Evolutionary conservation across 2,888 invertebrate genomes (phyloP), one percentile per base, ranked within the genome.

Genomic region (Acanthosoma haemorrhoidale): DNA sequence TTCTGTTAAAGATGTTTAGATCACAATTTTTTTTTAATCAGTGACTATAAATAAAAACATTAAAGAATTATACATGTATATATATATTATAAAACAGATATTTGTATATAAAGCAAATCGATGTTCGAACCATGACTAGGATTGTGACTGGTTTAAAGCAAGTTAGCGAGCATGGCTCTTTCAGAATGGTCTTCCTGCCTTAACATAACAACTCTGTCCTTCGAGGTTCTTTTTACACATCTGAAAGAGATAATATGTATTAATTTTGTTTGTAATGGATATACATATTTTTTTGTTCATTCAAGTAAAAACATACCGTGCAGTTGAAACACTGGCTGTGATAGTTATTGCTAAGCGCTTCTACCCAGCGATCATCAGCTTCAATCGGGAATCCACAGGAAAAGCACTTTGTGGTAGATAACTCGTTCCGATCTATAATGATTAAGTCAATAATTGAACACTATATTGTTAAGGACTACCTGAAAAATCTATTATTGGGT

Each of bases 321-420:
- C 99, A 99, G 83, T 95, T 96, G 88, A 99, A 99, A 86, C 99
- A 99, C 85, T 97, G 96, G 81, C 96, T 96, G 86, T 99, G 99
- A 84, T 96, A 99, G 84, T 96, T 97, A 84, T 95, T 93, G 83
- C 89, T 94, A 80, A 99, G 87, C 78, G 99, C 99, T 85, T 99
- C 99, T 76, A 99, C 96, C 98, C 98, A 99, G 83, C 96, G 91
- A 84, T 99, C 99, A 77, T 98, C 98, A 76, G 98, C 98, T 84
- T 98, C 98, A 79, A 99, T 97, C 71, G 99, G 97, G 85, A 95
- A 97, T 78, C 96, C 94, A 82, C 99, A 99, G 75, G 95, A 92
- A 81, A 91, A 92, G 84, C 99, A 99, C 85, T 98, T 98, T 71
- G 97, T 98, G 75, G 98, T 98, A 82, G 98, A 99, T 78, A 98